These are phyloP conservation scores for Axea sp. DNA, from an alignment of 2,888 invertebrate genomes.

Conservation along the genomic window DNA sequence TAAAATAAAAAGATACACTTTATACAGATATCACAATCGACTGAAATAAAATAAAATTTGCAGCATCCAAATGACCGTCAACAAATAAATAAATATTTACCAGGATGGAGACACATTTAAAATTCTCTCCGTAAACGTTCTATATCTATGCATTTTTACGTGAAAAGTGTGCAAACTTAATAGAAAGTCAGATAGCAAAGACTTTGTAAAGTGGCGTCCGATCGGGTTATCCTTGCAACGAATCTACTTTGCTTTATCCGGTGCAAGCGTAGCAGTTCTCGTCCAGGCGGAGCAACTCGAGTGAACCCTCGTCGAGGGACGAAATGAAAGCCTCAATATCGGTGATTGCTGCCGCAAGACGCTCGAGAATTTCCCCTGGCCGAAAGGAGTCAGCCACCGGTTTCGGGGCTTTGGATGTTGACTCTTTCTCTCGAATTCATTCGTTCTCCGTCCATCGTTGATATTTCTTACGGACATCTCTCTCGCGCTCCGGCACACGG, in stretches of 20 bases:
- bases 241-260: conserved; percentile 61
- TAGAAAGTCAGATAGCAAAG: conserved; percentile 55
- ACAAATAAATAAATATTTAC: conserved; percentile 44
- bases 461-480: conserved; percentile 21
- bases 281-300: conserved; percentile 50
- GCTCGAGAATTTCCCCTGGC: conserved; percentile 71
- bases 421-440: conserved; percentile 63
- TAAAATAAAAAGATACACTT: no score
- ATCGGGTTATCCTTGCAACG: conserved; percentile 56
- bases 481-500: conserved; percentile 61
- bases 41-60: conserved; percentile 11
- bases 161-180: conserved; percentile 46
- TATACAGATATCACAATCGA: no score
- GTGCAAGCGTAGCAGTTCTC: conserved; percentile 58
- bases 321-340: conserved; percentile 79
- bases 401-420: conserved; percentile 62
- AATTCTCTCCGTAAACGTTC: not conserved
- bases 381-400: conserved; percentile 69
- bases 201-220: conserved; percentile 57
- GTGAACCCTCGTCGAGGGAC: conserved; percentile 68
- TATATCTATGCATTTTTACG: conserved; percentile 33
- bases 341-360: conserved; percentile 79
- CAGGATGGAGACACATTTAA: conserved; percentile 1
- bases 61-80: not conserved
- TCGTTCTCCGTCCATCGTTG: conserved; percentile 45